These are phyloP conservation scores for Malurus alboscapulatus DNA, from an alignment of 2,113 vertebrate species.

Conservation along the genomic window DNA sequence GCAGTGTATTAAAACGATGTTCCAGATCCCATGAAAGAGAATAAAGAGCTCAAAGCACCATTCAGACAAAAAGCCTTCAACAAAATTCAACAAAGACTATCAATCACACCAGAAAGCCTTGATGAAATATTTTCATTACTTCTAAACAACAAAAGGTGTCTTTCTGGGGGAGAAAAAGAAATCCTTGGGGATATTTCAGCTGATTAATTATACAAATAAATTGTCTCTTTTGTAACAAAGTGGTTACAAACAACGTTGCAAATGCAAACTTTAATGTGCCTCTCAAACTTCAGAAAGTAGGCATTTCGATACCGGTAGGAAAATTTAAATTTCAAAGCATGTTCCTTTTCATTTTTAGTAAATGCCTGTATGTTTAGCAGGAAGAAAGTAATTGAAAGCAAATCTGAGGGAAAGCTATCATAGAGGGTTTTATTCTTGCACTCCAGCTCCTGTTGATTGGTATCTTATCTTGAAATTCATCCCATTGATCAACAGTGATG, in stretches of 20 bases:
- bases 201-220: constrained; percentile 70
- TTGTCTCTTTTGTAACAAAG: constrained; percentile 31
- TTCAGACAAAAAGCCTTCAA: constrained; percentile 57
- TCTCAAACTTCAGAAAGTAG: constrained; percentile 18
- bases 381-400: not conserved
- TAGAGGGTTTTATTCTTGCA: not conserved
- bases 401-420: not conserved
- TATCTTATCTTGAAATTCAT: not conserved
- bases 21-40: constrained; percentile 45
- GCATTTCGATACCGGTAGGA: not conserved
- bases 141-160: constrained; percentile 36
- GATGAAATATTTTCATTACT: constrained; percentile 59
- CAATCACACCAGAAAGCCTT: constrained; percentile 51
- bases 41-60: constrained; percentile 57
- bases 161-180: not conserved
- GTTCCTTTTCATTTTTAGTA: not conserved
- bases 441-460: not conserved
- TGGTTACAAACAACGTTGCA: constrained; percentile 15
- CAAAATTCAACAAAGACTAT: constrained; percentile 36
- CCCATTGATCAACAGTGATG: not conserved
- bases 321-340: constrained; percentile 47
- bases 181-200: constrained; percentile 30
- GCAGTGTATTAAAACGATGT: constrained; percentile 35
- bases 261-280: not conserved
- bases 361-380: not conserved